These are phyloP conservation scores for Cardiocondyla obscurior DNA, from an alignment of 1,140 invertebrate species.

Conservation along the genomic window DNA sequence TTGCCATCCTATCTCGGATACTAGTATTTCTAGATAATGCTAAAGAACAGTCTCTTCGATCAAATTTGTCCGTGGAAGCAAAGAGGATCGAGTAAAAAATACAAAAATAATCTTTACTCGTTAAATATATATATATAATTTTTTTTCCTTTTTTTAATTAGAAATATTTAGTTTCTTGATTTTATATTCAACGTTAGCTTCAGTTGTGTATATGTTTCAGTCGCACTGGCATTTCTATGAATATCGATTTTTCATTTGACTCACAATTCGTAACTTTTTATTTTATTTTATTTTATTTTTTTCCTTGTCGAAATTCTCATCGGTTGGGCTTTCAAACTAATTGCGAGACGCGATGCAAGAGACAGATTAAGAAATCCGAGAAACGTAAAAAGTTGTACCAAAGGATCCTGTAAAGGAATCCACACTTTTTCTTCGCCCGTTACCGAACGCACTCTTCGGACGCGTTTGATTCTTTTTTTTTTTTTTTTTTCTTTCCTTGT, in stretches of 20 bases:
- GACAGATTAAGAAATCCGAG: conserved; percentile 70
- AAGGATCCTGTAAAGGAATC: conserved; percentile 19
- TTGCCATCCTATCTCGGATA: background rate
- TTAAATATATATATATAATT: background rate
- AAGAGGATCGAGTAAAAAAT: background rate
- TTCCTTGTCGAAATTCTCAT: conserved; percentile 50
- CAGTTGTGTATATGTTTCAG: background rate
- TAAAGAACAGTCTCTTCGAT: background rate
- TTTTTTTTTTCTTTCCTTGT: background rate
- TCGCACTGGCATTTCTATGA: background rate
- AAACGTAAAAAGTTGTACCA: conserved; percentile 53
- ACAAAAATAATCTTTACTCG: background rate
- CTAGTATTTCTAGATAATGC: background rate
- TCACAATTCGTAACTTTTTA: conserved; percentile 56
- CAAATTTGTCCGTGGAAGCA: background rate
- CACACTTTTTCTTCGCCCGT: background rate
- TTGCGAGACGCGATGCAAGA: conserved; percentile 66
- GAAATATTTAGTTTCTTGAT: background rate
- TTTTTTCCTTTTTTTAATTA: background rate
- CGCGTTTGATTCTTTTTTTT: conserved; percentile 31
- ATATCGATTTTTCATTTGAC: conserved; percentile 42
- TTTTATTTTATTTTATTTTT: too few relatives aligned
- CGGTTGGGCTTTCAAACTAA: conserved; percentile 72
- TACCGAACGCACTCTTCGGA: conserved; percentile 13
- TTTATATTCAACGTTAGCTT: background rate